phyloP scores from a whole-genome alignment of 2,888 invertebrate genomes.

The Linyphia triangularis region DNA sequence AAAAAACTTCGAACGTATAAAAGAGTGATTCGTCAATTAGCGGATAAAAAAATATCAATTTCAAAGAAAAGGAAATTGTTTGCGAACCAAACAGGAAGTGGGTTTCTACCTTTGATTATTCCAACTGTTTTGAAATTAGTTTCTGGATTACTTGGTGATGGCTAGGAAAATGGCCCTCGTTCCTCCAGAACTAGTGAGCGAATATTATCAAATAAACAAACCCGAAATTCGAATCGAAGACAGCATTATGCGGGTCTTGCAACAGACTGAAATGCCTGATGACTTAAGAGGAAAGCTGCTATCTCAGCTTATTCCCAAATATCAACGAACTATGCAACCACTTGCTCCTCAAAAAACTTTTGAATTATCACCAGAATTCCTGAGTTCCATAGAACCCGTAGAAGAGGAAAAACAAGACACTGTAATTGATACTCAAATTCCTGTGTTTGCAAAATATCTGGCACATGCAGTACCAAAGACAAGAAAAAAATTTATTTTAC shows the following conservation, averaged over 20 bases:
- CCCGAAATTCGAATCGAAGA: conserved; percentile 22
- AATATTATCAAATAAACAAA: conserved; percentile 36
- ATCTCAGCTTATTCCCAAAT: conserved; percentile 17
- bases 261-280: neutral
- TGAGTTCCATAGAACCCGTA: neutral
- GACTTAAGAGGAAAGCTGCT: conserved; percentile 16
- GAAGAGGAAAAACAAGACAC: no score
- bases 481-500: neutral
- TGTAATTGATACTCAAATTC: neutral
- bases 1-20: neutral
- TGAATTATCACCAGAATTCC: neutral
- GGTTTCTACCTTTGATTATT: neutral
- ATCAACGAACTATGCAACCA: conserved; percentile 21
- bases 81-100: neutral
- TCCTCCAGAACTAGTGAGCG: neutral
- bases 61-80: neutral
- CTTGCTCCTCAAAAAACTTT: neutral
- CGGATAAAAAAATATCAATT: conserved; percentile 11
- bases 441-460: neutral
- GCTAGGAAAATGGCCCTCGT: conserved; percentile 7
- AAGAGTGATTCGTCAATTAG: conserved; percentile 30
- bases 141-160: conserved; percentile 9
- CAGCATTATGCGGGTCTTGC: neutral
- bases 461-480: neutral
- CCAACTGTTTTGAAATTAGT: conserved; percentile 23